A percentile compares a stretch with the other conserved stretches of the same genome.
Conservation (phyloP, 2,888 invertebrate genomes). For the Schrankia costaestrigalis region DNA sequence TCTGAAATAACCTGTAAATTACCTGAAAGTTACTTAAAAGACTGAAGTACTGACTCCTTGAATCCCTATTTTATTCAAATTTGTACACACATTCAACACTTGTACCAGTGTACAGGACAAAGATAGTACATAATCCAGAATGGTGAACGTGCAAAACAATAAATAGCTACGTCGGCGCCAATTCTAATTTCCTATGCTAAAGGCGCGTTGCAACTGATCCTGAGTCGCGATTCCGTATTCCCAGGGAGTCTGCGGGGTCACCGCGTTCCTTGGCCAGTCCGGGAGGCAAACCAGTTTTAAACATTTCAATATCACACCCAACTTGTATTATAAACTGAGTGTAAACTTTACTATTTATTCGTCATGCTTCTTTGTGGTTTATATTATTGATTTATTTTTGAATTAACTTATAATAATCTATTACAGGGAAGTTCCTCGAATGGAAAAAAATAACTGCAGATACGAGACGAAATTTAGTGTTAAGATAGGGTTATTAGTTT, state of each 20-base stretch:
- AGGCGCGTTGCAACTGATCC: slow-evolving; percentile 54
- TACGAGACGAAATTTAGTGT: too few species aligned
- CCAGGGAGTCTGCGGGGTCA: slow-evolving; percentile 65
- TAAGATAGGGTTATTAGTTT: too few species aligned
- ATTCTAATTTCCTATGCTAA: slow-evolving; percentile 67
- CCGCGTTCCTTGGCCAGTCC: slow-evolving; percentile 63
- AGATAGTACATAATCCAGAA: slow-evolving; percentile 39
- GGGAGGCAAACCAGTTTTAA: slow-evolving; percentile 69
- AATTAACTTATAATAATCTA: too few species aligned
- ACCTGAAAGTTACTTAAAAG: too few species aligned
- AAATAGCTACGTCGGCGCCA: slow-evolving; percentile 65
- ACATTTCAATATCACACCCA: slow-evolving; percentile 77
- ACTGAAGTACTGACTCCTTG: too few species aligned
- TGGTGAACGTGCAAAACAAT: slow-evolving; percentile 52
- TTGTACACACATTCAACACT: too few species aligned
- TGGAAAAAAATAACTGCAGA: too few species aligned
- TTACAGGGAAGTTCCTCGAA: too few species aligned
- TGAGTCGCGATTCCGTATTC: slow-evolving; percentile 66
- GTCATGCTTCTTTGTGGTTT: slow-evolving; percentile 26
- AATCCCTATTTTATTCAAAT: too few species aligned
- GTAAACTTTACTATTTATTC: slow-evolving; percentile 30
- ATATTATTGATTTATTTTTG: slow-evolving; percentile 13
- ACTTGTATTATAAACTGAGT: slow-evolving; percentile 52
- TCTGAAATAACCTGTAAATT: too few species aligned
- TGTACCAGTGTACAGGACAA: slow-evolving; percentile 30